Evolutionary conservation across 1,140 invertebrate genomes (phyloP).

Genomic region (Zaprionus ghesquierei): DNA sequence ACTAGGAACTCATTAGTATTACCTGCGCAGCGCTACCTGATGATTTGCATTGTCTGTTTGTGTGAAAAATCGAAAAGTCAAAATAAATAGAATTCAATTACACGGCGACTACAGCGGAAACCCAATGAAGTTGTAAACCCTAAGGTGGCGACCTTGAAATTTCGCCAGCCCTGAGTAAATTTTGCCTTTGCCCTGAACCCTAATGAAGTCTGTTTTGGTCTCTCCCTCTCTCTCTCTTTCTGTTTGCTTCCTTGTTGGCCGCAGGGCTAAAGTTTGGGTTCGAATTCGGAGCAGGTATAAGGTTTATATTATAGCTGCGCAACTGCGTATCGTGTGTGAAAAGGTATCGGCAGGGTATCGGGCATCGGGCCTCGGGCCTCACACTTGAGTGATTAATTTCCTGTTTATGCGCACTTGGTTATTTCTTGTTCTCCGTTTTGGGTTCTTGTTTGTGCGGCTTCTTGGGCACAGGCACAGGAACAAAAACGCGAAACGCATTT

Average conservation of each 20-base stretch:
- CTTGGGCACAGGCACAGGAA: slow-evolving; percentile 12
- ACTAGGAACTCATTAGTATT: slow-evolving; percentile 74
- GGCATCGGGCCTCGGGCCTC: slow-evolving; percentile 17
- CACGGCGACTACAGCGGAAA: slow-evolving; percentile 27
- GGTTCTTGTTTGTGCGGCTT: slow-evolving; percentile 61
- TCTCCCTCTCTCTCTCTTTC: neutral
- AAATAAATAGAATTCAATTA: slow-evolving; percentile 75
- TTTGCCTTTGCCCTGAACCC: slow-evolving; percentile 28
- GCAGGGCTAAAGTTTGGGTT: slow-evolving; percentile 22
- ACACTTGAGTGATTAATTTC: slow-evolving; percentile 77
- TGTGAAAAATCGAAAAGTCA: slow-evolving; percentile 77
- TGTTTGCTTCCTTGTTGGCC: slow-evolving; percentile 27
- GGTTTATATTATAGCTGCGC: neutral
- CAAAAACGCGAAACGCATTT: slow-evolving; percentile 36
- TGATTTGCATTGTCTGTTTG: slow-evolving; percentile 32
- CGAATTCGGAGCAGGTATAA: slow-evolving; percentile 5
- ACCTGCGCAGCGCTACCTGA: slow-evolving; percentile 30
- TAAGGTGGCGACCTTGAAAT: slow-evolving; percentile 53
- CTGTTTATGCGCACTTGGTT: slow-evolving; percentile 70
- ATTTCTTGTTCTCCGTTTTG: slow-evolving; percentile 3
- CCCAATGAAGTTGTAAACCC: slow-evolving; percentile 70
- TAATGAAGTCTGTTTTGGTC: slow-evolving; percentile 33
- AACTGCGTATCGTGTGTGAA: slow-evolving; percentile 15
- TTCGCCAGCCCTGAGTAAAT: slow-evolving; percentile 42
- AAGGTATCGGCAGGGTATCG: slow-evolving; percentile 38